phyloP scores from a whole-genome alignment of 2,888 invertebrate genomes.

The Caenorhabditis macrosperma region DNA sequence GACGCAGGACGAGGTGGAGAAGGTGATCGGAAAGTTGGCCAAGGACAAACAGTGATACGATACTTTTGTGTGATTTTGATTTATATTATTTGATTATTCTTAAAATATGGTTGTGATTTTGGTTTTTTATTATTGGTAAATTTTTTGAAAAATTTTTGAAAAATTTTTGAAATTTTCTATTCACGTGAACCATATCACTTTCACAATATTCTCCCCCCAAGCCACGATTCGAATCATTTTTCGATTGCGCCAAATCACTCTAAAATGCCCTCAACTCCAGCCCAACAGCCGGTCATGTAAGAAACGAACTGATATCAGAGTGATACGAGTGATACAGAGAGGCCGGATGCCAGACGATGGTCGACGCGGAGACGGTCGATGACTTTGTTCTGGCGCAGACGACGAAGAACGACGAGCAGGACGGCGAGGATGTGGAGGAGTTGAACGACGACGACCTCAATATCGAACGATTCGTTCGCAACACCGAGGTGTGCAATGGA shows the following conservation, averaged over 20 bases:
- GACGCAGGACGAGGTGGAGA: slow-evolving; percentile 54
- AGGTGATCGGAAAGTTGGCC: slow-evolving; percentile 43
- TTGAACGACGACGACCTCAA: slow-evolving; percentile 36
- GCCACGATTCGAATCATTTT: no score
- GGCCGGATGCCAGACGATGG: slow-evolving; percentile 10
- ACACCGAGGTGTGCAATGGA: slow-evolving; percentile 57
- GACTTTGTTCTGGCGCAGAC: slow-evolving; percentile 58
- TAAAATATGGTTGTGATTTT: not conserved
- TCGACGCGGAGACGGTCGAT: slow-evolving; percentile 56
- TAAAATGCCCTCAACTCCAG: no score
- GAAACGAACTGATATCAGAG: no score
- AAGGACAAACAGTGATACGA: slow-evolving; percentile 11
- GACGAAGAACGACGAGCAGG: slow-evolving; percentile 28
- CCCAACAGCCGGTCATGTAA: no score
- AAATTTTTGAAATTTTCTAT: not conserved
- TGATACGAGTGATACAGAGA: no score
- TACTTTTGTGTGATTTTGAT: not conserved
- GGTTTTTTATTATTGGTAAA: not conserved
- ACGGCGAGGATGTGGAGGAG: slow-evolving; percentile 45
- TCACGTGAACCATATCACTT: no score
- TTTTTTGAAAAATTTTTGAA: no score
- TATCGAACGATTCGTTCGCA: slow-evolving; percentile 40
- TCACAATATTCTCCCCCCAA: no score
- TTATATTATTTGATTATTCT: not conserved
- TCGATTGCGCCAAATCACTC: no score